Evolutionary conservation across 2,113 vertebrate genomes (phyloP).

Genomic region (Gila orcuttii): DNA sequence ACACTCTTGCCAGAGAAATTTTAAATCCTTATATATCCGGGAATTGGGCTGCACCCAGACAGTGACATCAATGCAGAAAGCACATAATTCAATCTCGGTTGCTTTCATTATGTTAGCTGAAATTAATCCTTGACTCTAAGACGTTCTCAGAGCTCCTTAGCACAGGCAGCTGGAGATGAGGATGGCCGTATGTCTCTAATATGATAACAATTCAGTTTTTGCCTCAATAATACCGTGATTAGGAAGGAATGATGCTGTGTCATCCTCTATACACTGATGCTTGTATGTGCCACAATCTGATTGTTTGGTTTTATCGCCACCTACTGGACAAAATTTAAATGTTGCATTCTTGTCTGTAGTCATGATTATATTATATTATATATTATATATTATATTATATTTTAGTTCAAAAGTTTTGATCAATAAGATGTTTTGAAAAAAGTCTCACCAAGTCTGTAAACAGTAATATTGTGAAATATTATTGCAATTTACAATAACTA

Average conservation of each 20-base stretch:
- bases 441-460: background rate
- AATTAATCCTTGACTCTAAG: slow-evolving; percentile 2
- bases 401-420: background rate
- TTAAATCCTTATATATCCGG: background rate
- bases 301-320: slow-evolving; percentile 24
- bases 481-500: no score
- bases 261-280: slow-evolving; percentile 27
- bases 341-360: background rate
- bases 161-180: background rate
- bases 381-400: background rate
- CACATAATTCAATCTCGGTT: background rate
- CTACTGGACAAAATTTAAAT: slow-evolving; percentile 1
- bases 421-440: no score
- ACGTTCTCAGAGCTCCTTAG: background rate
- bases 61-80: slow-evolving; percentile 1
- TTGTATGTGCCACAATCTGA: background rate
- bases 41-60: background rate
- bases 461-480: no score
- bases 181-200: background rate
- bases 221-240: background rate
- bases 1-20: background rate
- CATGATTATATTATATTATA: background rate
- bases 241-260: slow-evolving; percentile 43
- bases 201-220: background rate
- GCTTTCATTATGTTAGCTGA: background rate